Base-by-base conservation (phyloP, 2,113 vertebrate species). In the Limanda limanda region DNA sequence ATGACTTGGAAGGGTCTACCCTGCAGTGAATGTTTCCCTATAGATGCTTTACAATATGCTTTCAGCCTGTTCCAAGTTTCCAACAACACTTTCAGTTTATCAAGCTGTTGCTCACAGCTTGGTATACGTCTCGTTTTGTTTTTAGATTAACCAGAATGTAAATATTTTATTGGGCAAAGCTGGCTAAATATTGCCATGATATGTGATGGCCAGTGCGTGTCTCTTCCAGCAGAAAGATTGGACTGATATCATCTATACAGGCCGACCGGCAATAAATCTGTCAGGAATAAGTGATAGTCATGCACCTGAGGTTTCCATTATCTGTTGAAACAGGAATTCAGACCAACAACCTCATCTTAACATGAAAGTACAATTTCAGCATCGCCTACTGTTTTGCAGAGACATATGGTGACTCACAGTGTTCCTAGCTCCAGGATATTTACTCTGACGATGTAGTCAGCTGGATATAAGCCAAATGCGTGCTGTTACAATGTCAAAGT, bases 251-350 rank as follows among this genome's bases (percentile, higher is more conserved):
- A 78, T 35, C 61, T 66, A 1, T 27, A 40, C 79, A 27, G 56
- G 45, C 48, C 74, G 0, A 64, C 20, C 7, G 7, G 37, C 37
- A 45, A 67, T 76, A 74, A 78, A 82, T 71, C 71, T 73, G 62
- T 76, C 62, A 63, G 20, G 11, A n/a, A 5, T 27, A 68, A 67
- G 58, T 66, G 27, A 78, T 27, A 0, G 6, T 71, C 23, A 54
- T 31, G 9, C 21, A n/a, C n/a, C 48, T 71, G 51, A 66, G 20
- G 78, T 89, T 88, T 88, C 81, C 76, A 87, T 83, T 74, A 54
- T 64, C 71, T 69, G 31, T 18, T 45, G 35, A 67, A 58, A 58
- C 24, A 81, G 76, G 68, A 78, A 85, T 87, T 82, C 35, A 71
- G 45, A 48, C 23, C 70, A 18, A 70, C 55, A 78, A 78, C 56